phyloP scores from a whole-genome alignment of 2,797 vertebrate species.

The Champsocephalus esox region DNA sequence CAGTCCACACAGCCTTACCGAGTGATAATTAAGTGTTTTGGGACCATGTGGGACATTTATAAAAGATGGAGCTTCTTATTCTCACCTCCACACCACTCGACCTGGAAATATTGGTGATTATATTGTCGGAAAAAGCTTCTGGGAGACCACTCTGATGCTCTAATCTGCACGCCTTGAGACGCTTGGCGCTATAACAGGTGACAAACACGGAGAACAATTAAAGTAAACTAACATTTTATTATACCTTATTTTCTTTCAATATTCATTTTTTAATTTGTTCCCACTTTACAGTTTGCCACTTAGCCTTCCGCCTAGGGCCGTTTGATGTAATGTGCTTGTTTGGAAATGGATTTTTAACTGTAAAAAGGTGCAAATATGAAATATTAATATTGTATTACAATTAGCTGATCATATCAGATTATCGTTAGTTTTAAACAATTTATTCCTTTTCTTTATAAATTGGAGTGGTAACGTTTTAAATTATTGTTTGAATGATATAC shows the following conservation, averaged over 20 bases:
- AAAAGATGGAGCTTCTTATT: constrained; percentile 56
- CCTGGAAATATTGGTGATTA: constrained; percentile 7
- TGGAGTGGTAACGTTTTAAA: neutral
- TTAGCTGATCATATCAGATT: neutral
- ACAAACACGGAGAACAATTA: constrained; percentile 30
- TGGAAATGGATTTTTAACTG: neutral
- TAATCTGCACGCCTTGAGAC: neutral
- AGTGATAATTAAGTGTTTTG: constrained; percentile 73
- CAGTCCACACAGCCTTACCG: constrained; percentile 66
- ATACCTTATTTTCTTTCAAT: neutral
- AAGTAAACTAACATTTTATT: constrained; percentile 64
- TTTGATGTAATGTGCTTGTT: neutral
- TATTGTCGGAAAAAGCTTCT: neutral
- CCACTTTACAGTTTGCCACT: neutral
- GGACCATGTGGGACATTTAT: constrained; percentile 58
- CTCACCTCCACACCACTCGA: constrained; percentile 14
- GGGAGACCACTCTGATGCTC: neutral
- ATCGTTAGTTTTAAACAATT: neutral
- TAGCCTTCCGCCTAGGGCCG: accelerated
- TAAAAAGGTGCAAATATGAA: neutral
- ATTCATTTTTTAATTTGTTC: neutral
- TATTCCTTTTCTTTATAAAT: neutral
- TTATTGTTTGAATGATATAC: neutral
- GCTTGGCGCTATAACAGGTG: constrained; percentile 71
- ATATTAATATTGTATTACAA: neutral